phyloP scores from a whole-genome alignment of 2,113 vertebrate species.

The Callorhinus ursinus region DNA sequence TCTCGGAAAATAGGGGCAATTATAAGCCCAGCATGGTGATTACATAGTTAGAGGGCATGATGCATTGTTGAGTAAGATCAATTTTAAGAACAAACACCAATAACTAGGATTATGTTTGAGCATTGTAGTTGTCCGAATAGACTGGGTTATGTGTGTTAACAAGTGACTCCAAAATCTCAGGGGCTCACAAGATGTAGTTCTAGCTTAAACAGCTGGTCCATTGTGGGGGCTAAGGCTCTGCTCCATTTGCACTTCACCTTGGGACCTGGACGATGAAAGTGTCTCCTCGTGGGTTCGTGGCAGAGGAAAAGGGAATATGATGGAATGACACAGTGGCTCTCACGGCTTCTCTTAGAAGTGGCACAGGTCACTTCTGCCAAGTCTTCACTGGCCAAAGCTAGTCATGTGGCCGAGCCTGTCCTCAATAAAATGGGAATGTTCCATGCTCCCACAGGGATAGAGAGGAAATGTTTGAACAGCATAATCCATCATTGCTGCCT shows the following conservation, averaged over 20 bases:
- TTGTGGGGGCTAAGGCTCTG: neutral
- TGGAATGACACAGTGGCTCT: neutral
- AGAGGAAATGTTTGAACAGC: neutral
- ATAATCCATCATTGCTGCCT: neutral
- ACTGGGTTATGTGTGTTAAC: neutral
- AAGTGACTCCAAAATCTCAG: neutral
- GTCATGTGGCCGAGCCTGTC: neutral
- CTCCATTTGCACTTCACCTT: neutral
- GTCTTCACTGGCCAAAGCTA: neutral
- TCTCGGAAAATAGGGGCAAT: slow-evolving; percentile 10
- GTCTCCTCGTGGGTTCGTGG: neutral
- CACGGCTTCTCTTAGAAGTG: neutral
- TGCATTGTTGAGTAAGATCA: neutral
- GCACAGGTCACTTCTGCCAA: neutral
- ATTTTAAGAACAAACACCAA: neutral
- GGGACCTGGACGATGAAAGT: neutral
- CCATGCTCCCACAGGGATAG: neutral
- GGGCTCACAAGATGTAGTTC: neutral
- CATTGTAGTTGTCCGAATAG: neutral
- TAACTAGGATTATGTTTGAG: neutral
- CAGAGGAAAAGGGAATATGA: neutral
- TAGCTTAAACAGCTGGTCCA: neutral
- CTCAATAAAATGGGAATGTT: neutral
- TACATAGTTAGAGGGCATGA: neutral
- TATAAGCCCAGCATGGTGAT: neutral